Conservation (phyloP, 2,888 invertebrate species). For the Dilophus febrilis region DNA sequence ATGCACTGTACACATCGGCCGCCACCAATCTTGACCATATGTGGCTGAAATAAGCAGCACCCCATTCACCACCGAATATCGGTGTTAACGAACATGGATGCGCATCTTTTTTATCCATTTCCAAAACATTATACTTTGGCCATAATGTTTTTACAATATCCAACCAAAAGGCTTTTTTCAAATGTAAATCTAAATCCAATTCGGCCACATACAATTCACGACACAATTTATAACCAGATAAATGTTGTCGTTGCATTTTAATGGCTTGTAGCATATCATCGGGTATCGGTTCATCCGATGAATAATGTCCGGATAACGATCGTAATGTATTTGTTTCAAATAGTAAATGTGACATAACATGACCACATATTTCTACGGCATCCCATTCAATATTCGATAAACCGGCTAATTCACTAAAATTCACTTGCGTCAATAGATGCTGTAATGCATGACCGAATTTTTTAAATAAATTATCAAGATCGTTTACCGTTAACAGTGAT, state of each 20-base stretch:
- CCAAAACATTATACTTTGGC: conserved; percentile 63
- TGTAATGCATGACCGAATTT: conserved; percentile 81
- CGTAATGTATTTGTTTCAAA: conserved; percentile 42
- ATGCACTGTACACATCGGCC: conserved; percentile 76
- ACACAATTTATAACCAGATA: conserved; percentile 65
- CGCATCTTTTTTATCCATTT: conserved; percentile 59
- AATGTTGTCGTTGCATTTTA: conserved; percentile 45
- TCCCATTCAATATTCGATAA: conserved; percentile 87
- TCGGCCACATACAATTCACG: conserved; percentile 64
- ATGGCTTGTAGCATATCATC: conserved; percentile 45
- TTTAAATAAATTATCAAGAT: conserved; percentile 59
- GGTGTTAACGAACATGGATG: conserved; percentile 73
- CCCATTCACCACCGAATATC: conserved; percentile 70
- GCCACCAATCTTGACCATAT: conserved; percentile 81
- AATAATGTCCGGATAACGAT: conserved; percentile 55
- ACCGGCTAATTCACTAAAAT: conserved; percentile 72
- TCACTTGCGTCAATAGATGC: conserved; percentile 64
- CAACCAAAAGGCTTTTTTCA: conserved; percentile 64
- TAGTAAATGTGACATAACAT: conserved; percentile 70
- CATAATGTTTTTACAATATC: conserved; percentile 60
- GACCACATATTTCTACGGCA: conserved; percentile 64
- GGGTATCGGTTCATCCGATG: conserved; percentile 53
- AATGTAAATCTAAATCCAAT: conserved; percentile 68
- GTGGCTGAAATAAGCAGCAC: conserved; percentile 70
- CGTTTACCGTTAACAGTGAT: conserved; percentile 54